Base-by-base conservation (phyloP, 2,797 vertebrate genomes). In the Poeciliopsis turneri region DNA sequence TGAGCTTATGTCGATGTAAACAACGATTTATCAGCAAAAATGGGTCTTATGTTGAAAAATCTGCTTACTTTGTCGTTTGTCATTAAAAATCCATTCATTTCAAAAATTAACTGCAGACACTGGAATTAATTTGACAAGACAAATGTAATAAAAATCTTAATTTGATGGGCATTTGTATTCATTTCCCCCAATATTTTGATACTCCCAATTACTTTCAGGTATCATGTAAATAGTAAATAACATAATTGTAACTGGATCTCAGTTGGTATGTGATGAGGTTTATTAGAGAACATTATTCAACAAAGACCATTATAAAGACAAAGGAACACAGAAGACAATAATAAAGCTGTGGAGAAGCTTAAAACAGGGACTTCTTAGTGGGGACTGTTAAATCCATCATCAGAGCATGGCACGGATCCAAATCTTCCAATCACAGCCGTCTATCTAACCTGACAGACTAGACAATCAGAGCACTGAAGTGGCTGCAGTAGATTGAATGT, bases 401-500 rank as follows among this genome's bases (percentile, higher is more conserved):
- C 59, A 10, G 59, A 36, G 16, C 10, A 41, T 25, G 64, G 20
- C 3, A 41, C 3, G 0, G 9, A 25, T 68, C 9, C 20, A 68
- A 25, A 39, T 41, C 64, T 13, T 5, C 20, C 10, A 25, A 25
- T 12, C 64, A 68, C 16, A 36, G 33, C 16, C 33, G 10, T 61
- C 28, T 18, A 18, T 6, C 59, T 36, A 18, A 64, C 36, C 59
- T 4, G 55, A 64, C 30, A 33, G 6, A 18, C 16, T 18, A 64
- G 28, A 33, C 59, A 30, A 30, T 59, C 16, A 36, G 28, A 64
- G 28, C 59, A 33, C 39, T 25, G 64, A 68, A 78, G 68, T 33
- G 61, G 33, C 36, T 25, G 49, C 59, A 45, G 84, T 76, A 47
- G 47, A 57, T 59, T 73, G 77, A 46, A 70, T 69, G 76, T 55